Base-by-base conservation (phyloP, 2,888 invertebrate species). In the Dasypogon diadema region DNA sequence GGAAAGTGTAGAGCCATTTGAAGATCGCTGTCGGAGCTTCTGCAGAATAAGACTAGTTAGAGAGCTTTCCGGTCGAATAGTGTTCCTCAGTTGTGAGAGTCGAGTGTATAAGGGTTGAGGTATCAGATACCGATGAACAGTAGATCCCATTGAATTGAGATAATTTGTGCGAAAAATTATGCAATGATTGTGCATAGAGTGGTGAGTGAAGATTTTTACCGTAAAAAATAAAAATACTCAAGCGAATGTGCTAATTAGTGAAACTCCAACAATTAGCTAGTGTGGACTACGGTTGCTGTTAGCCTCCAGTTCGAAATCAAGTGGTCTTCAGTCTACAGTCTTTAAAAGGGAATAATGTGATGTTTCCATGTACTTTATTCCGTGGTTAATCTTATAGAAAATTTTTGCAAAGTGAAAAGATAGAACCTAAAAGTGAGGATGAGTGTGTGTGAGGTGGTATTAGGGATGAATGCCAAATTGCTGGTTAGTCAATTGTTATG, bases 111-210 rank as follows among this genome's bases (percentile, higher is more conserved):
- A 8, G 8, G 30, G 30, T 30, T 30, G 8, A 30, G 8, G 8
- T 30, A 30, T 30, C 8, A 30, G 30, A n/a, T n/a, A n/a, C n/a
- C n/a, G n/a, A n/a, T n/a, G n/a, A n/a, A n/a, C n/a, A n/a, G n/a
- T n/a, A n/a, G n/a, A n/a, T n/a, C n/a, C n/a, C n/a, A n/a, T n/a
- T n/a, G n/a, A n/a, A n/a, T n/a, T n/a, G n/a, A n/a, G n/a, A n/a
- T n/a, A n/a, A 30, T 6, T 30, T 30, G 34, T 30, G 34, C 34
- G 4, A 21, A 24, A 24, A 46, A 34, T 46, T 21, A n/a, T 24
- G 12, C 37, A 14, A 68, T 68, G 68, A 48, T 68, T 48, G 68
- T 68, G 12, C 18, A 68, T 51, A 68, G 26, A 51, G 26, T 68
- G 68, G 68, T 68, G 68, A 68, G 68, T 68, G 46, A 4, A 24